A percentile compares a stretch with the other conserved stretches of the same genome.
Conservation (phyloP, 1,140 invertebrate species). For the Caenorhabditis briggsae region DNA sequence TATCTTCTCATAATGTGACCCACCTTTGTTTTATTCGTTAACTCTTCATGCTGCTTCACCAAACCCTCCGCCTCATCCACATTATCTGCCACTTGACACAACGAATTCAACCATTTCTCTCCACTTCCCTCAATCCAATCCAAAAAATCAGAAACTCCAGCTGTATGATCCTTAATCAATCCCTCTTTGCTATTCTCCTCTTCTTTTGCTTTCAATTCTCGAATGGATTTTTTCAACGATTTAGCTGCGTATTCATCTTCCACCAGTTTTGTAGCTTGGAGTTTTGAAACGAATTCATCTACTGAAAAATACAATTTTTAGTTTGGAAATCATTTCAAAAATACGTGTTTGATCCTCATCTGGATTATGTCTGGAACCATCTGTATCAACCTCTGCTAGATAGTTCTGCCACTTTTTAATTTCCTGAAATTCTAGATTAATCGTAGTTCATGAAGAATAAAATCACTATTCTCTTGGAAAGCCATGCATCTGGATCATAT, state of each 20-base stretch:
- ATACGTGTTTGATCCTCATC: slow-evolving; percentile 13
- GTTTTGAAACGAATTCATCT: slow-evolving; percentile 24
- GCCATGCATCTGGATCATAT: slow-evolving; percentile 61
- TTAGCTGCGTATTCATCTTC: slow-evolving; percentile 24
- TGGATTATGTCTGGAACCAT: neutral
- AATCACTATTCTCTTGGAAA: slow-evolving; percentile 48
- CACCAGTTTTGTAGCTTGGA: neutral
- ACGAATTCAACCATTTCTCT: too few species aligned
- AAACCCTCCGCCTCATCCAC: slow-evolving; percentile 43
- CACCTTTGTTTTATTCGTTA: slow-evolving; percentile 55
- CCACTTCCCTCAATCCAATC: slow-evolving; percentile 8
- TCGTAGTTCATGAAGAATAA: neutral
- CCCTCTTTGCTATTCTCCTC: slow-evolving; percentile 45
- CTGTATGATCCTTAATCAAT: slow-evolving; percentile 56
- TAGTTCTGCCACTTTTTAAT: slow-evolving; percentile 41
- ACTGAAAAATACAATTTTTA: neutral
- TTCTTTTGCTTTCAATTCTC: slow-evolving; percentile 51
- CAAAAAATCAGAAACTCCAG: slow-evolving; percentile 53
- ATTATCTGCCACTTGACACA: too few species aligned
- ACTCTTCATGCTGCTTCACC: slow-evolving; percentile 60
- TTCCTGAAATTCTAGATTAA: slow-evolving; percentile 8
- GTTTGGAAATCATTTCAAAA: neutral
- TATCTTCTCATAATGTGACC: neutral
- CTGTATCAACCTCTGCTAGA: neutral
- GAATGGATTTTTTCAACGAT: neutral